phyloP scores from a whole-genome alignment of 2,888 invertebrate genomes.

The Ramazzottius varieornatus region DNA sequence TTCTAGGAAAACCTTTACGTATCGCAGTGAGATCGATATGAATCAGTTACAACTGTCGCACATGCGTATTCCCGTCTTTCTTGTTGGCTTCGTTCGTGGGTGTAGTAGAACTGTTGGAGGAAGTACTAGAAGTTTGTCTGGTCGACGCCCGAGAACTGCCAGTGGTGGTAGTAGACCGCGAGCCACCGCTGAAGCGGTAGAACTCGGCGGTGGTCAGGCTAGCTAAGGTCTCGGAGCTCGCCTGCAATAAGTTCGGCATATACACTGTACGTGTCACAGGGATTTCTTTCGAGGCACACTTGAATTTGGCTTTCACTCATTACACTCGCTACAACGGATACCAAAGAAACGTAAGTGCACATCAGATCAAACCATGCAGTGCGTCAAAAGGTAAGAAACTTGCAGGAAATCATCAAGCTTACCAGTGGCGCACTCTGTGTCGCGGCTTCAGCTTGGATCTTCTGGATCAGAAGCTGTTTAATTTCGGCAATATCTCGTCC shows the following conservation, averaged over 20 bases:
- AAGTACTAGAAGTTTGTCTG: neutral
- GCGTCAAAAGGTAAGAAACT: no score
- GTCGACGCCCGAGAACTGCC: neutral
- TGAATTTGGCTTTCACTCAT: neutral
- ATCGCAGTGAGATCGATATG: no score
- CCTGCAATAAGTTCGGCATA: neutral
- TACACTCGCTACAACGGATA: neutral
- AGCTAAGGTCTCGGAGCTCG: neutral
- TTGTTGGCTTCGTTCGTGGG: neutral
- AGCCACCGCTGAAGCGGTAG: neutral
- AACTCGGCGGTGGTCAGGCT: slow-evolving; percentile 1
- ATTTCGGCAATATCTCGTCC: neutral
- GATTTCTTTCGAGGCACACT: neutral
- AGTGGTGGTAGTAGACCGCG: neutral
- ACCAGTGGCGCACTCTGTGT: neutral
- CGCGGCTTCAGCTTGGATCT: neutral
- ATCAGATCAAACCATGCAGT: no score
- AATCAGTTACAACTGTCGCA: no score
- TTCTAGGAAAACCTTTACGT: no score
- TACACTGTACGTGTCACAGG: neutral
- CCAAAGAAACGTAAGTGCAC: no score
- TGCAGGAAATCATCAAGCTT: neutral
- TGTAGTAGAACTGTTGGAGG: neutral
- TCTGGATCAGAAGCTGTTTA: neutral
- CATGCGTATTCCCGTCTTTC: no score